These are phyloP conservation scores for Apotomis capreana DNA, from an alignment of 2,888 invertebrate species.

Conservation along the genomic window DNA sequence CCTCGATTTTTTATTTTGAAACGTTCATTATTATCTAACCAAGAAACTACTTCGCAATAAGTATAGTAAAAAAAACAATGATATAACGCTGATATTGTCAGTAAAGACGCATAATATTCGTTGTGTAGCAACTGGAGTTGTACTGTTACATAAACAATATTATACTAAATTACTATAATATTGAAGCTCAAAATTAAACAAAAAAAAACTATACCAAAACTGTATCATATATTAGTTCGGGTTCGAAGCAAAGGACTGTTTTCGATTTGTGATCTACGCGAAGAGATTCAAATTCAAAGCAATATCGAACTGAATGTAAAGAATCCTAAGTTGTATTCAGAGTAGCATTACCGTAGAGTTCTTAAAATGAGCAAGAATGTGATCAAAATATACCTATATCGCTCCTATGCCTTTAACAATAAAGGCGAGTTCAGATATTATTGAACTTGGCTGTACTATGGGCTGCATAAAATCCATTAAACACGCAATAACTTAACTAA, in stretches of 20 bases:
- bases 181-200: conserved; percentile 33
- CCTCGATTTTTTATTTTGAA: neutral
- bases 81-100: neutral
- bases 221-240: neutral
- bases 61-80: neutral
- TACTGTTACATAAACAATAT: conserved; percentile 56
- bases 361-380: too few relatives aligned
- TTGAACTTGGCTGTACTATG: too few relatives aligned
- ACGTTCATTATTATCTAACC: neutral
- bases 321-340: neutral
- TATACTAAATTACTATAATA: conserved; percentile 39
- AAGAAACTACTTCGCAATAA: neutral
- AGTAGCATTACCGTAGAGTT: neutral
- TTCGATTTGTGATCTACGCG: neutral
- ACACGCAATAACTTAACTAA: too few relatives aligned
- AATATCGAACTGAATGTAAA: neutral
- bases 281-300: conserved; percentile 3
- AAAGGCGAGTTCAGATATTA: too few relatives aligned
- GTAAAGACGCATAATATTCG: conserved; percentile 23
- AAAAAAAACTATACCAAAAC: neutral
- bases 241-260: neutral
- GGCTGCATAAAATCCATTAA: too few relatives aligned
- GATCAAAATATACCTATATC: too few relatives aligned
- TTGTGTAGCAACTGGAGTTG: conserved; percentile 66
- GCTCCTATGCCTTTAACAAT: too few relatives aligned